phyloP scores from a whole-genome alignment of 1,140 invertebrate species.

The Drosophila albomicans region DNA sequence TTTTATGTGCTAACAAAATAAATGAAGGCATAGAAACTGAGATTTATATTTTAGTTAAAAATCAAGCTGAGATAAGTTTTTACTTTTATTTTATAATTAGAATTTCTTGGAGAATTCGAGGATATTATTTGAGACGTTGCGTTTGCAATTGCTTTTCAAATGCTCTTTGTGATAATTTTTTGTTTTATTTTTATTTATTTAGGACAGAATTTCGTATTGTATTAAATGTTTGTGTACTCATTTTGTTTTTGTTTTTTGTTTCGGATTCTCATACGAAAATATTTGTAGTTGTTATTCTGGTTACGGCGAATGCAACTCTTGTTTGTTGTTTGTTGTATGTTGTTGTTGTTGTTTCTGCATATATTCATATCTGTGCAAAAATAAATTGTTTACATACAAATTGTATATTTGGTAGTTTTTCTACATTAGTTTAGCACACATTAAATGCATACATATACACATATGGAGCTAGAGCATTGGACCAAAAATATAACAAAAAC shows the following conservation, averaged over 20 bases:
- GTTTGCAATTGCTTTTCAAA: not conserved
- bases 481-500: too few relatives aligned
- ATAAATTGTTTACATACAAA: slow-evolving; percentile 34
- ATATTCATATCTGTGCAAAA: slow-evolving; percentile 33
- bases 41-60: too few relatives aligned
- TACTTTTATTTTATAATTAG: too few relatives aligned
- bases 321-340: not conserved
- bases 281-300: slow-evolving; percentile 30
- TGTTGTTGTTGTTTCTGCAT: slow-evolving; percentile 12
- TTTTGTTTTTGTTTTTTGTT: slow-evolving; percentile 12
- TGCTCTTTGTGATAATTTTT: slow-evolving; percentile 8
- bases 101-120: too few relatives aligned
- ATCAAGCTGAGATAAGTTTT: too few relatives aligned
- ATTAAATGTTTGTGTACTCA: slow-evolving; percentile 29
- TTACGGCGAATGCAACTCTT: not conserved
- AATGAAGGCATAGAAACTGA: too few relatives aligned
- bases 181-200: slow-evolving; percentile 28
- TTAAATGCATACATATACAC: slow-evolving; percentile 1
- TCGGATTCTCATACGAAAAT: slow-evolving; percentile 26
- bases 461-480: not conserved
- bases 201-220: slow-evolving; percentile 25
- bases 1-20: too few relatives aligned
- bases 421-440: slow-evolving; percentile 19
- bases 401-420: slow-evolving; percentile 30
- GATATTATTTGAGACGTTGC: too few relatives aligned